These are phyloP conservation scores for Clupea harengus DNA, from an alignment of 2,113 vertebrate species.

Conservation along the genomic window DNA sequence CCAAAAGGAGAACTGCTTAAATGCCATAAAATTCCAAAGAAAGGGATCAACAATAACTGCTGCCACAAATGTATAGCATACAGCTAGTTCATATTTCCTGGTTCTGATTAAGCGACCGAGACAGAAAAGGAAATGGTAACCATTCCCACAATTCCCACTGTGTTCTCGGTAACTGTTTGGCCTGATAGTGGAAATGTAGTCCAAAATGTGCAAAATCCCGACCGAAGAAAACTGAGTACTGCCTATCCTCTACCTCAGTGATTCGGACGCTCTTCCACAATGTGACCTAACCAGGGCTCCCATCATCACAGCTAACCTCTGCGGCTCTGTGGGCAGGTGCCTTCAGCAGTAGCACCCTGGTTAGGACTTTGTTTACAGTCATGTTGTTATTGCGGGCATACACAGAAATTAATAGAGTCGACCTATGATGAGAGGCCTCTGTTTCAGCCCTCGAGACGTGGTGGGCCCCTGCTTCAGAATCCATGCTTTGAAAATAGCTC, in stretches of 20 bases:
- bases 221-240: not conserved
- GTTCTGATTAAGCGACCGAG: not conserved
- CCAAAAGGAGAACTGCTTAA: not conserved
- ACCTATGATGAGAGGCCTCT: not conserved
- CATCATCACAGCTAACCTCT: not conserved
- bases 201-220: not conserved
- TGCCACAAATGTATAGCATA: not conserved
- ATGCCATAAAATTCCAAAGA: not conserved
- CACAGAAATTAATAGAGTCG: not conserved
- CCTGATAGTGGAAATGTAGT: not conserved
- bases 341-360: not conserved
- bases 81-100: slow-evolving; percentile 3
- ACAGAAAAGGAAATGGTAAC: not conserved
- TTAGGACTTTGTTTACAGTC: not conserved
- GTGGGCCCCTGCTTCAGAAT: not conserved
- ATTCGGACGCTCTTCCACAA: not conserved
- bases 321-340: not conserved
- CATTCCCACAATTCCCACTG: not conserved
- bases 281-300: not conserved
- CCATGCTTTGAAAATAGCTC: slow-evolving; percentile 8
- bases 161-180: not conserved
- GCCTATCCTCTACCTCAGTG: not conserved
- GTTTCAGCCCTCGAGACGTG: not conserved
- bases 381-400: not conserved
- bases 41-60: not conserved